These are phyloP conservation scores for Caenorhabditis sp. DNA, from an alignment of 2,888 invertebrate genomes.

Conservation along the genomic window DNA sequence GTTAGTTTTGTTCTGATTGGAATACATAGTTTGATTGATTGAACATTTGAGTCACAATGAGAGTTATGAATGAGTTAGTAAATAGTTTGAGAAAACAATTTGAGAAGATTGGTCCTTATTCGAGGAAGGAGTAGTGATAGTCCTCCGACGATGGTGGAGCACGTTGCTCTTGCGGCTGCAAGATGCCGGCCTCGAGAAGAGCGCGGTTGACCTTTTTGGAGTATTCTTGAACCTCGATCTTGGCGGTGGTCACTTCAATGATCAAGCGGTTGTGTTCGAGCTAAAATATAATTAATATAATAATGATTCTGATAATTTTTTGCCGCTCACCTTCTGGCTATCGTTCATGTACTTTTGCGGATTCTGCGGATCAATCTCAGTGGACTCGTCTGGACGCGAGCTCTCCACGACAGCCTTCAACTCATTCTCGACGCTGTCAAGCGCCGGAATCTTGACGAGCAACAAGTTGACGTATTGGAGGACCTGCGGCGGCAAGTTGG, in stretches of 20 bases:
- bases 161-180: slow-evolving; percentile 39
- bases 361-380: slow-evolving; percentile 56
- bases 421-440: slow-evolving; percentile 64
- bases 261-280: slow-evolving; percentile 69
- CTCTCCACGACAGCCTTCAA: slow-evolving; percentile 59
- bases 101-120: slow-evolving; percentile 41
- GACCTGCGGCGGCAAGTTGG: slow-evolving; percentile 56
- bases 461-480: slow-evolving; percentile 56
- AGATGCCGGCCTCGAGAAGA: slow-evolving; percentile 60
- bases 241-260: slow-evolving; percentile 70
- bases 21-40: neutral
- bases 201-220: slow-evolving; percentile 68
- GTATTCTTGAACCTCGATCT: slow-evolving; percentile 66
- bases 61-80: no score
- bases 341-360: slow-evolving; percentile 67
- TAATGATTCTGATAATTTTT: neutral
- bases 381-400: slow-evolving; percentile 48
- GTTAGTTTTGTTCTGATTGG: no score
- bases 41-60: no score
- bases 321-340: slow-evolving; percentile 61
- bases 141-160: slow-evolving; percentile 50
- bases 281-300: slow-evolving; percentile 35
- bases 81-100: neutral
- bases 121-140: slow-evolving; percentile 69
- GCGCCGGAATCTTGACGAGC: slow-evolving; percentile 59